A percentile compares a stretch with the other conserved stretches of the same genome.
These are phyloP conservation scores for Lutraria lutraria DNA, from an alignment of 2,888 invertebrate species.

Conservation along the genomic window DNA sequence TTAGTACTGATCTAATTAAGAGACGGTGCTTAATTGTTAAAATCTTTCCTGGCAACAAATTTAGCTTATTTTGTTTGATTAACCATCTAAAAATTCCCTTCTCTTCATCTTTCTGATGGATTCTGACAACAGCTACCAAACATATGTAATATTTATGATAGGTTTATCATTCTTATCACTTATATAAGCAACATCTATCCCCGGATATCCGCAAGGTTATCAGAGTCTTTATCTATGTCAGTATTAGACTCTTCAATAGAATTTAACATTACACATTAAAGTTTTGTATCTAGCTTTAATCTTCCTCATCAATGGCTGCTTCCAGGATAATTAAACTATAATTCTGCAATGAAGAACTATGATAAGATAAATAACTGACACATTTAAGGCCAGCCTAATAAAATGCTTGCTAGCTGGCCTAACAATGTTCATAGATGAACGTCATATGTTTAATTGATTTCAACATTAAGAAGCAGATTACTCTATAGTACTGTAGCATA, in stretches of 20 bases:
- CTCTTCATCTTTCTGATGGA: background rate
- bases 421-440: background rate
- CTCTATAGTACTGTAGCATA: too few relatives aligned
- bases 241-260: background rate
- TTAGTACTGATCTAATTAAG: too few relatives aligned
- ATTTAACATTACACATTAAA: constrained; percentile 11
- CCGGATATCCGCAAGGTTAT: constrained; percentile 2
- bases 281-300: background rate
- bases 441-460: too few relatives aligned
- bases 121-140: constrained; percentile 3
- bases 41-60: too few relatives aligned
- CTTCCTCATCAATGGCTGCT: background rate
- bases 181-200: constrained; percentile 1
- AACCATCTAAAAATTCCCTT: background rate
- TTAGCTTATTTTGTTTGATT: too few relatives aligned
- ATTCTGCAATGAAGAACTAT: background rate
- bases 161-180: background rate
- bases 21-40: too few relatives aligned
- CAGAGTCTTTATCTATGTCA: background rate
- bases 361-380: background rate
- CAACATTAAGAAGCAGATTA: too few relatives aligned
- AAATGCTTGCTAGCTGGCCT: background rate
- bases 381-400: background rate
- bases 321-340: constrained; percentile 5
- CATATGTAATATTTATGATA: constrained; percentile 14